phyloP scores from a whole-genome alignment of 1,140 invertebrate genomes.

The Penaeus indicus region DNA sequence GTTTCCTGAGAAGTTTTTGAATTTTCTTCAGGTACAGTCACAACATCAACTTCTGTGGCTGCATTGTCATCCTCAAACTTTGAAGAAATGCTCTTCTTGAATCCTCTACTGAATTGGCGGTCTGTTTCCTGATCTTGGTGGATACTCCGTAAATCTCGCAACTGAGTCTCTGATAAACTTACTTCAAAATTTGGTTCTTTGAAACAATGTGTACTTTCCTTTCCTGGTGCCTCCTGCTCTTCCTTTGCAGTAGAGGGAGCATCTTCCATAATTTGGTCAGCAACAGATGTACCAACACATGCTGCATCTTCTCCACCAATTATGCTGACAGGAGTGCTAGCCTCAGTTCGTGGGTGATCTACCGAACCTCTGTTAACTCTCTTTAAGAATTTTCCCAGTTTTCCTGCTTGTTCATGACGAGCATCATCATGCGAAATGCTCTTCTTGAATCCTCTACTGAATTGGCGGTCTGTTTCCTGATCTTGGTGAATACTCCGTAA shows the following conservation, averaged over 20 bases:
- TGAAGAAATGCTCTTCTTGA: constrained; percentile 47
- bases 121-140: constrained; percentile 37
- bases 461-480: constrained; percentile 44
- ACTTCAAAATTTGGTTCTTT: constrained; percentile 46
- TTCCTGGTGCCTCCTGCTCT: background rate
- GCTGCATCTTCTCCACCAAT: constrained; percentile 15
- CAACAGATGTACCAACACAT: no score
- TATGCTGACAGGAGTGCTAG: constrained; percentile 44
- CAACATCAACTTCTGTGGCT: constrained; percentile 34
- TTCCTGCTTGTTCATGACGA: constrained; percentile 59
- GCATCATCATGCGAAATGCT: constrained; percentile 31
- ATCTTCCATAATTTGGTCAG: constrained; percentile 13
- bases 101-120: constrained; percentile 48
- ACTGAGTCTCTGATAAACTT: constrained; percentile 44
- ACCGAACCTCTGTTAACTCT: constrained; percentile 54
- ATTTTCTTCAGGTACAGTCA: background rate
- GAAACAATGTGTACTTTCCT: constrained; percentile 13
- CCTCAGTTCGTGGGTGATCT: constrained; percentile 56
- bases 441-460: constrained; percentile 54
- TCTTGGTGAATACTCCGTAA: constrained; percentile 40
- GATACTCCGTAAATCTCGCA: constrained; percentile 42
- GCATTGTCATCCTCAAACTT: constrained; percentile 53
- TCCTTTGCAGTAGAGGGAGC: background rate
- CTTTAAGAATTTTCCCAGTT: constrained; percentile 61
- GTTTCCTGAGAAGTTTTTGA: no score